Evolutionary conservation across 2,797 vertebrate genomes (phyloP).

Genomic region (Artibeus jamaicensis): DNA sequence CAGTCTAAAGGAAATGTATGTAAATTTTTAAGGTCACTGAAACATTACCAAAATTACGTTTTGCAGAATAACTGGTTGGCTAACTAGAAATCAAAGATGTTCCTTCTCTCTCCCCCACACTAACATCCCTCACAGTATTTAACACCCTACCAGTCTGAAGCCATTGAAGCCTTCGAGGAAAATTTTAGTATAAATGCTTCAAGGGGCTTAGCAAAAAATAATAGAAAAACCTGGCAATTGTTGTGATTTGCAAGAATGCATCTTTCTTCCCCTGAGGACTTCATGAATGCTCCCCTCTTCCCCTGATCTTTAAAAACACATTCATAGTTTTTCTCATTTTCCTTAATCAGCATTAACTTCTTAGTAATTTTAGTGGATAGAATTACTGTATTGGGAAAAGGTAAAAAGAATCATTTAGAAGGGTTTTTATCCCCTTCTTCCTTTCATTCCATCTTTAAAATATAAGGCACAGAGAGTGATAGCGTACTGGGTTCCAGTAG

Average conservation of each 20-base stretch:
- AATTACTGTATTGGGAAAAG: conserved; percentile 38
- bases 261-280: conserved; percentile 26
- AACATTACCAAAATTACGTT: neutral
- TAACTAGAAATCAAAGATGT: neutral
- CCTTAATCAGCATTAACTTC: conserved; percentile 58
- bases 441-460: conserved; percentile 34
- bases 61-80: neutral
- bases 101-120: neutral
- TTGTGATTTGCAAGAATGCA: conserved; percentile 10
- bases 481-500: neutral
- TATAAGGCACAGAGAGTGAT: neutral
- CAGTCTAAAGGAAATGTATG: neutral
- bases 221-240: conserved; percentile 44
- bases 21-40: neutral
- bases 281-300: neutral
- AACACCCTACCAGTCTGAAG: neutral
- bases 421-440: neutral
- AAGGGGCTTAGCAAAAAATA: conserved; percentile 48
- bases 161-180: neutral
- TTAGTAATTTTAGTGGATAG: conserved; percentile 26
- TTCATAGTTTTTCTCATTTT: conserved; percentile 34
- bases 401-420: conserved; percentile 32
- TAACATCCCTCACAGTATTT: neutral
- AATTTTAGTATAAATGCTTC: conserved; percentile 11
- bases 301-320: conserved; percentile 26